Evolutionary conservation across 1,140 invertebrate species (phyloP), one percentile per base, ranked within the genome.

Genomic region (Brachystomella parvula): DNA sequence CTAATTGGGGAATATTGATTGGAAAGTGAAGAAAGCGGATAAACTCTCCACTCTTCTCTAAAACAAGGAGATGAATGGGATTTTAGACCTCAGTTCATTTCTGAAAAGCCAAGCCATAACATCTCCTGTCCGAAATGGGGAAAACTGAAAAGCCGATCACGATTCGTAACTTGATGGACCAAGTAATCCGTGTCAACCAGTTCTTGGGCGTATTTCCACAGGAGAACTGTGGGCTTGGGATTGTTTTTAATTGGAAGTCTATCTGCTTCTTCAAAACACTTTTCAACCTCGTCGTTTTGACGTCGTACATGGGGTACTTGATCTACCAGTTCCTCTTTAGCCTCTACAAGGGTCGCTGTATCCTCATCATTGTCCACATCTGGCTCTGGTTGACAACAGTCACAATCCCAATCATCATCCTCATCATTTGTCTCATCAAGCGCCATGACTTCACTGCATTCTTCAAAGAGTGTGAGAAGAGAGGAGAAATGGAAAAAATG

Each of bases 171-270:
- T 21, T 62, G 21, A 44, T 62, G 30, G 31, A 47, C 0, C 70
- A 67, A n/a, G 21, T 72, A 1, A 33, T 69, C 30, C 47, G 47
- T 28, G 19, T 69, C 6, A 65, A 60, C 61, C 59, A 69, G 31
- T 47, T 69, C 35, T 3, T 69, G 28, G 70, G 70, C 9, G 53
- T 66, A 17, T 67, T 61, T 60, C 67, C 67, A 15, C 64, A 66
- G 47, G 39, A 59, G 26, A 32, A 66, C 3, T n/a, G 12, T n/a
- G 26, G 57, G 0, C 58, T 35, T 21, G 49, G 24, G 6, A 21
- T 70, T 0, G 39, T 53, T 28, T 66, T 70, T 31, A 31, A 56
- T 12, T 66, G 61, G 39, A 64, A 32, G 12, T 65, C 70, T 2
- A n/a, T 59, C 29, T n/a, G 33, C 28, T 69, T 64, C 39, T 30